Percentiles rank a stretch among this genome's conserved stretches.
phyloP scores from a whole-genome alignment of 2,113 vertebrate species.

The Myotis brandtii region DNA sequence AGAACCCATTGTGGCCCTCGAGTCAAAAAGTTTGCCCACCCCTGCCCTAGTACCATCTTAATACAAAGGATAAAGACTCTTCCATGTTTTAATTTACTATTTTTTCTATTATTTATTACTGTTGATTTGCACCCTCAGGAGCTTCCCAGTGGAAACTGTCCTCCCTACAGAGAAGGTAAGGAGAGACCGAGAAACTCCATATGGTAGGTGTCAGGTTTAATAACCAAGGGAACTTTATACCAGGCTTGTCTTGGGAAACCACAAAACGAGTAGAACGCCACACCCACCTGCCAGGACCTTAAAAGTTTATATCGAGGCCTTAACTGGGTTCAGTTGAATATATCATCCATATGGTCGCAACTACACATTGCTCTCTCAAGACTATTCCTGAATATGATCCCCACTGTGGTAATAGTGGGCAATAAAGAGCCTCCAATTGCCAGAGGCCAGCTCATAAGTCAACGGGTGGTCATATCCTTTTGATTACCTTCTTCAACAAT shows the following conservation, averaged over 20 bases:
- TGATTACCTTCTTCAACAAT: background rate
- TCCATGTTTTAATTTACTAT: background rate
- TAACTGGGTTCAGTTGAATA: background rate
- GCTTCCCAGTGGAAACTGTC: background rate
- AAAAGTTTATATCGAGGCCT: background rate
- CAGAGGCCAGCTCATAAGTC: rapidly evolving
- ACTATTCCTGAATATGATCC: background rate
- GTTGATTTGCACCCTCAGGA: background rate
- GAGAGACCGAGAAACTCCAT: background rate
- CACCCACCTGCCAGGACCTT: background rate
- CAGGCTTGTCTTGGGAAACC: background rate
- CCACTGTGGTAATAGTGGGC: background rate
- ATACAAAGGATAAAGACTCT: background rate
- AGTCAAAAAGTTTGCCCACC: too few species aligned
- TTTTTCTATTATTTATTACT: background rate
- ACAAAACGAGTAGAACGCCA: background rate
- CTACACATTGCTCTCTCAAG: too few species aligned
- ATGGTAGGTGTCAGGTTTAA: background rate
- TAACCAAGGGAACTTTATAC: background rate
- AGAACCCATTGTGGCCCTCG: too few species aligned
- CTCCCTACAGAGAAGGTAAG: background rate
- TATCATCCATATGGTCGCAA: background rate
- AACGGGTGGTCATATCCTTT: background rate
- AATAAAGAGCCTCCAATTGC: background rate
- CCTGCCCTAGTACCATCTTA: background rate